These are phyloP conservation scores for Coluber constrictor DNA, from an alignment of 2,797 vertebrate species.

Conservation along the genomic window DNA sequence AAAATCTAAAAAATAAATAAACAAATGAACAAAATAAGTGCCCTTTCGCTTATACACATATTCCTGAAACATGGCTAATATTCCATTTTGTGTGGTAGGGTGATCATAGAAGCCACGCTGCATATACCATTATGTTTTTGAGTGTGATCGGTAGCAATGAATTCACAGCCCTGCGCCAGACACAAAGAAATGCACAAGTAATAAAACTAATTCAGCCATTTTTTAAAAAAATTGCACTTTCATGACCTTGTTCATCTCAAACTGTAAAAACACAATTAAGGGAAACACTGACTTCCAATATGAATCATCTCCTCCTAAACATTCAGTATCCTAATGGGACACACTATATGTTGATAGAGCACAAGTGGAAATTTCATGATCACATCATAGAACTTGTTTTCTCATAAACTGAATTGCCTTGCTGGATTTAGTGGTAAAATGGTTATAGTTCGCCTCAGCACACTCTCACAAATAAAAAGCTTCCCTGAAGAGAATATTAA, in stretches of 20 bases:
- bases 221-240: background rate
- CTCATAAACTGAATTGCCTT: background rate
- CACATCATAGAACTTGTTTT: background rate
- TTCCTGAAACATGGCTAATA: background rate
- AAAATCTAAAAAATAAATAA: background rate
- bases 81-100: constrained; percentile 37
- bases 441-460: background rate
- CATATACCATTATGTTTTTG: constrained; percentile 30
- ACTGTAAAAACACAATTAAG: rapidly evolving
- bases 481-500: background rate
- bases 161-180: background rate
- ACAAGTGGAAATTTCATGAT: background rate
- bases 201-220: rapidly evolving
- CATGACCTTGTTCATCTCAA: rapidly evolving
- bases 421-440: background rate
- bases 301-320: background rate
- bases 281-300: background rate
- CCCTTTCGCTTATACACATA: background rate
- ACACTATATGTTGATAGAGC: background rate
- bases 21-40: background rate
- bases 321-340: background rate
- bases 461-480: background rate
- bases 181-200: constrained; percentile 19
- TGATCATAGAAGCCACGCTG: constrained; percentile 40
- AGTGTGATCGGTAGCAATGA: constrained; percentile 25